Conservation (phyloP, 2,888 invertebrate genomes). For the Phlogophora meticulosa region DNA sequence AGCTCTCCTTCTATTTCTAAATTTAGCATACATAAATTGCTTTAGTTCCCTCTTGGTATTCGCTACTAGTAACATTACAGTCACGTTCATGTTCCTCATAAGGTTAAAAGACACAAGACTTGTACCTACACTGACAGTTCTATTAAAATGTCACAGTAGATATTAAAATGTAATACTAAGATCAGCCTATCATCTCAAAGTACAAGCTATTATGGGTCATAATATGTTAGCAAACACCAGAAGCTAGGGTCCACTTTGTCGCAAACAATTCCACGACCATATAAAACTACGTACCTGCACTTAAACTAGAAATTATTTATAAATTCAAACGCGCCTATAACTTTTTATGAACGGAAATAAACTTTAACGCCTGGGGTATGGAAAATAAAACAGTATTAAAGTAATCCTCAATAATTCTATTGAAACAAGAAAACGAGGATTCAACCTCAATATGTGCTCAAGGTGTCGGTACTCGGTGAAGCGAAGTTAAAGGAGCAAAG, state of each 20-base stretch:
- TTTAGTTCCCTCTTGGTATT: neutral
- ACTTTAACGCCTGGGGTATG: conserved; percentile 3
- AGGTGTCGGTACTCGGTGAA: conserved; percentile 88
- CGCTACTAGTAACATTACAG: neutral
- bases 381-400: conserved; percentile 78
- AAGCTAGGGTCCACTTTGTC: no score
- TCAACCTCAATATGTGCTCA: conserved; percentile 89
- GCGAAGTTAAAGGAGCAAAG: conserved; percentile 89
- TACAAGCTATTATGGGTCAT: neutral
- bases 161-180: neutral
- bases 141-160: neutral
- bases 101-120: conserved; percentile 3
- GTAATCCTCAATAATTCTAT: conserved; percentile 84
- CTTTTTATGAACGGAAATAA: conserved; percentile 17
- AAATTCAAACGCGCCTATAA: neutral
- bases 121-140: conserved; percentile 1
- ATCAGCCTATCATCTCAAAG: neutral
- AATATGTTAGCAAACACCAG: neutral
- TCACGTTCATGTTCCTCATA: neutral
- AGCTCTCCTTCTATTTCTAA: neutral
- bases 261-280: no score
- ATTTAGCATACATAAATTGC: neutral
- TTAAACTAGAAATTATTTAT: neutral
- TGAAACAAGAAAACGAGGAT: conserved; percentile 87
- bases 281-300: neutral